These are phyloP conservation scores for Blomia tropicalis DNA, from an alignment of 2,888 invertebrate species.

Conservation along the genomic window DNA sequence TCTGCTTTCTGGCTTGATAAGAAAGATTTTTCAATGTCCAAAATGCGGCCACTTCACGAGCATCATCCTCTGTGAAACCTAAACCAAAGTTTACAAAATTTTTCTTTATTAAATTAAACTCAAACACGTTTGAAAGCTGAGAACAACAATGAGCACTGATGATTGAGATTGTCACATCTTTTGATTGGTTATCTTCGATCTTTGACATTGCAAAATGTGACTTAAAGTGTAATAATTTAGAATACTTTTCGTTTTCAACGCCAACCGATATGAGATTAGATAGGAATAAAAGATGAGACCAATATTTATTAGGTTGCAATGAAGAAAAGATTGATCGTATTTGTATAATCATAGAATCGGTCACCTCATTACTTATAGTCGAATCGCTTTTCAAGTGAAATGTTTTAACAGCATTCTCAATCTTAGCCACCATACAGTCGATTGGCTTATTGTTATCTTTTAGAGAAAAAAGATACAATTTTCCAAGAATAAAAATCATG, in stretches of 20 bases:
- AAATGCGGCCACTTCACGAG: background rate
- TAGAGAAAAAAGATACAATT: background rate
- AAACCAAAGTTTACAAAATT: background rate
- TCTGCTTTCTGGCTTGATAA: background rate
- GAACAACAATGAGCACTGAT: background rate
- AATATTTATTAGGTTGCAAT: background rate
- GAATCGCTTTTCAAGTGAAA: background rate
- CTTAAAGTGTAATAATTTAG: background rate
- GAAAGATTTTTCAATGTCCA: background rate
- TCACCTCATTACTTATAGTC: background rate
- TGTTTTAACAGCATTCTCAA: background rate
- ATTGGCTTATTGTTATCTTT: background rate
- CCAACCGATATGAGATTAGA: background rate
- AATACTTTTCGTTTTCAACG: background rate
- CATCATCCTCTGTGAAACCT: background rate
- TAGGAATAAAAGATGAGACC: background rate
- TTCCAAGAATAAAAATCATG: conserved; percentile 2
- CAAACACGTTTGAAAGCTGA: background rate
- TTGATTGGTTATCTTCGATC: background rate
- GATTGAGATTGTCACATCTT: background rate
- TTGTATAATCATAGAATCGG: background rate
- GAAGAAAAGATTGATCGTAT: background rate
- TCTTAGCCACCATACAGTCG: background rate
- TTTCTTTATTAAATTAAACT: conserved; percentile 1
- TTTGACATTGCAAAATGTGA: background rate